Conservation (phyloP, 2,888 invertebrate genomes). For the Nomada ferruginata region DNA sequence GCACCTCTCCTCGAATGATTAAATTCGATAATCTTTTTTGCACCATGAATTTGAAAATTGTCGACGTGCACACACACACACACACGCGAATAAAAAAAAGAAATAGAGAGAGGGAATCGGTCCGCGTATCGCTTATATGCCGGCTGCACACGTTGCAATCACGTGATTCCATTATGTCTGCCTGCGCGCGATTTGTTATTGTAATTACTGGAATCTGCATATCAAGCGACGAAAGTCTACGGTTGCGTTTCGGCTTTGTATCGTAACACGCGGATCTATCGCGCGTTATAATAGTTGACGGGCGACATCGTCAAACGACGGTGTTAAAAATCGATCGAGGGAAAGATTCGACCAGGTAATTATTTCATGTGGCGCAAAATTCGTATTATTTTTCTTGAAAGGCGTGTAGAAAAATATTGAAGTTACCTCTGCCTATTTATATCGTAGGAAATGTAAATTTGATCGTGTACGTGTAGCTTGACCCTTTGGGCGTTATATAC, state of each 20-base stretch:
- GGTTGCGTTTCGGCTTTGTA: slow-evolving; percentile 49
- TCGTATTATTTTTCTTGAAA: no score
- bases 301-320: slow-evolving; percentile 36
- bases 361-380: background rate
- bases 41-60: no score
- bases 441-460: no score
- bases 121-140: slow-evolving; percentile 59
- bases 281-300: slow-evolving; percentile 43
- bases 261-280: slow-evolving; percentile 50
- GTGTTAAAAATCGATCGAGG: background rate
- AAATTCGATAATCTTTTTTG: no score
- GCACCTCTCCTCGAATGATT: no score
- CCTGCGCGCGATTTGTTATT: slow-evolving; percentile 77
- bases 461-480: no score
- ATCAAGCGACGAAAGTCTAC: slow-evolving; percentile 76
- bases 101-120: slow-evolving; percentile 14
- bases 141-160: slow-evolving; percentile 70
- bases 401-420: no score
- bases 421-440: no score
- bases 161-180: slow-evolving; percentile 76
- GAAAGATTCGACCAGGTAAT: background rate
- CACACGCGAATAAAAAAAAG: background rate
- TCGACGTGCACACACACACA: no score
- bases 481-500: no score
- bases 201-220: slow-evolving; percentile 79